Conservation (phyloP, 2,888 invertebrate species). For the Lacanobia wlatinum region DNA sequence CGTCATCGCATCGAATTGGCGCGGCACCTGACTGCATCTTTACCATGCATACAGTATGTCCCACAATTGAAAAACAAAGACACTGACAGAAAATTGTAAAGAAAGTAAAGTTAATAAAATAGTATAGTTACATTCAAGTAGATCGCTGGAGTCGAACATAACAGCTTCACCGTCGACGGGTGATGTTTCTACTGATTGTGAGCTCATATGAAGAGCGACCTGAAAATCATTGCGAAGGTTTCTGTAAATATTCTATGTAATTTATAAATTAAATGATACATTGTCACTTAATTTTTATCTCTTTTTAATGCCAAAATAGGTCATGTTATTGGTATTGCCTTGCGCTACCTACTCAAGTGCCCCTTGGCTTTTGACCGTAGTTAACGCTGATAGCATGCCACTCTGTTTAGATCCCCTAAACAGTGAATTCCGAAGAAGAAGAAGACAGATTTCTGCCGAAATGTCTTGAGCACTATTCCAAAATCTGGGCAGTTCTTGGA, state of each 20-base stretch:
- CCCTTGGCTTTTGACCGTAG: background rate
- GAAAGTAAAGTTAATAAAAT: too few species aligned
- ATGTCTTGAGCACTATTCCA: background rate
- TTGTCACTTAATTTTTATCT: too few species aligned
- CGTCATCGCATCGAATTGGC: too few species aligned
- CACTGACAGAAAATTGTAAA: too few species aligned
- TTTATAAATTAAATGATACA: too few species aligned
- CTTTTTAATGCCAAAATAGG: too few species aligned
- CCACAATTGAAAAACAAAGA: too few species aligned
- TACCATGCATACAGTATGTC: too few species aligned
- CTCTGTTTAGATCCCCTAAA: background rate
- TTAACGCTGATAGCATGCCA: background rate
- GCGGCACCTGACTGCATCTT: too few species aligned
- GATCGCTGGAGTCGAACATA: background rate
- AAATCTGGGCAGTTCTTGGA: background rate
- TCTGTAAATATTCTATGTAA: background rate
- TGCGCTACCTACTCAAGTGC: background rate
- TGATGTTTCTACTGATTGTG: background rate
- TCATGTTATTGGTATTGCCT: background rate
- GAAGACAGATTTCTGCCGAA: background rate
- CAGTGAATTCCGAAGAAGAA: too few species aligned
- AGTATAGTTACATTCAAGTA: background rate
- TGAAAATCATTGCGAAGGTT: slow-evolving; percentile 9
- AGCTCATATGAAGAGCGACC: slow-evolving; percentile 5
- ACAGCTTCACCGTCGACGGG: background rate